These are phyloP conservation scores for Trachurus trachurus DNA, from an alignment of 2,797 vertebrate species.

Conservation along the genomic window DNA sequence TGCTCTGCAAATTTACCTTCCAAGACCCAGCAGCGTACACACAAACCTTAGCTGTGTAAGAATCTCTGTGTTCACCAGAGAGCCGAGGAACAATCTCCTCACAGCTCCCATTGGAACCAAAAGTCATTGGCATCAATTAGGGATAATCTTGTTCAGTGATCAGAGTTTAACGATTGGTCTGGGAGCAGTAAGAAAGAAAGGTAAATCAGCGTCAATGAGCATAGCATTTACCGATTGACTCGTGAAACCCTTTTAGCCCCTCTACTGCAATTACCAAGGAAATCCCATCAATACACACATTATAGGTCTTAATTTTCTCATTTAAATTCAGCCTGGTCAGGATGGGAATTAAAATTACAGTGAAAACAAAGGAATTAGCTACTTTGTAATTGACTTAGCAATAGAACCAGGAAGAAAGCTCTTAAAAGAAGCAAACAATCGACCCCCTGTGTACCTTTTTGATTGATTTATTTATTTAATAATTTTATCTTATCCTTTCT, in stretches of 20 bases:
- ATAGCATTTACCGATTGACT: constrained; percentile 74
- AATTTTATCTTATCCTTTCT: background rate
- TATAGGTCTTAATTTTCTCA: constrained; percentile 77
- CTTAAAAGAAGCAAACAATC: constrained; percentile 33
- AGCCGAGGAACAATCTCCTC: constrained; percentile 56
- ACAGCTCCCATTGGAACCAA: constrained; percentile 66
- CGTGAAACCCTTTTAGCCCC: constrained; percentile 74
- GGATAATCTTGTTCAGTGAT: constrained; percentile 82
- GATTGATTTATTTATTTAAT: background rate
- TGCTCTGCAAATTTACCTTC: background rate
- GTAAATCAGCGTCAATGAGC: constrained; percentile 71
- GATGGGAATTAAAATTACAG: constrained; percentile 66
- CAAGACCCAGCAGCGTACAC: background rate
- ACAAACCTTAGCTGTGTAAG: constrained; percentile 35
- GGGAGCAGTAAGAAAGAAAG: constrained; percentile 76
- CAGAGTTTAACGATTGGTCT: constrained; percentile 79
- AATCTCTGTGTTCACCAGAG: constrained; percentile 48
- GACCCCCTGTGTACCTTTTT: background rate
- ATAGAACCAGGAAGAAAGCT: background rate
- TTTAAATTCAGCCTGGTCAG: constrained; percentile 76
- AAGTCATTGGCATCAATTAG: constrained; percentile 84
- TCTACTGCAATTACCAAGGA: constrained; percentile 75
- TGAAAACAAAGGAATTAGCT: constrained; percentile 65
- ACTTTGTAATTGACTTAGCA: constrained; percentile 61
- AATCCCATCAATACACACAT: constrained; percentile 76